These are phyloP conservation scores for Ibidorhyncha struthersii DNA, from an alignment of 2,113 vertebrate species.

Conservation along the genomic window DNA sequence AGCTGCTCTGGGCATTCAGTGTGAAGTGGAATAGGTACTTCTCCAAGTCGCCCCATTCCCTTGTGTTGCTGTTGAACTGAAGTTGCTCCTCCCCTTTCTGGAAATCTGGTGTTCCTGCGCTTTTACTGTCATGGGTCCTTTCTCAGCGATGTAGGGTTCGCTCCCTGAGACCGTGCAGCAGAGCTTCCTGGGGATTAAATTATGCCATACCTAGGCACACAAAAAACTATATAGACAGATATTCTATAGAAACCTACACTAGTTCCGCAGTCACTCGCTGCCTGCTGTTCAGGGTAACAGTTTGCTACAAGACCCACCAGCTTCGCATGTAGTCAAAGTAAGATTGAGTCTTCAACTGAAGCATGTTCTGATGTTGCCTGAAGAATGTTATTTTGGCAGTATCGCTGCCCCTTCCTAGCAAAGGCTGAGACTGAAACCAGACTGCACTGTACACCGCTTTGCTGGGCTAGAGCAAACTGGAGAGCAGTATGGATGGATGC, in stretches of 20 bases:
- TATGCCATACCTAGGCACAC: background rate
- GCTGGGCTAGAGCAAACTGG: background rate
- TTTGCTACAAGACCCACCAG: background rate
- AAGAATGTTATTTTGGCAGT: background rate
- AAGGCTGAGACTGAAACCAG: background rate
- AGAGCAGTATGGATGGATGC: background rate
- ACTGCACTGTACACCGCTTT: rapidly evolving
- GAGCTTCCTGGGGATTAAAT: background rate
- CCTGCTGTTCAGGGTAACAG: background rate
- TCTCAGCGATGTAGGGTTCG: background rate
- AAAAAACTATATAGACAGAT: background rate
- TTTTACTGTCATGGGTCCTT: background rate
- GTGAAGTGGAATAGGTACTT: background rate
- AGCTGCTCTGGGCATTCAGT: background rate
- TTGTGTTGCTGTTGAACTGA: background rate
- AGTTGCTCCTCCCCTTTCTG: background rate
- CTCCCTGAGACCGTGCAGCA: background rate
- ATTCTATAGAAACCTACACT: background rate
- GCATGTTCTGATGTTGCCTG: background rate
- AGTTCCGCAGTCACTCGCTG: background rate
- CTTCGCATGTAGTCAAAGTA: background rate
- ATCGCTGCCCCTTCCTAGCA: background rate
- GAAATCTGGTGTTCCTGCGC: background rate
- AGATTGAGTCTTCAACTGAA: background rate
- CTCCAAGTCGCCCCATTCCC: background rate